Conservation (phyloP, 2,797 vertebrate species). For the Melopsittacus undulatus region DNA sequence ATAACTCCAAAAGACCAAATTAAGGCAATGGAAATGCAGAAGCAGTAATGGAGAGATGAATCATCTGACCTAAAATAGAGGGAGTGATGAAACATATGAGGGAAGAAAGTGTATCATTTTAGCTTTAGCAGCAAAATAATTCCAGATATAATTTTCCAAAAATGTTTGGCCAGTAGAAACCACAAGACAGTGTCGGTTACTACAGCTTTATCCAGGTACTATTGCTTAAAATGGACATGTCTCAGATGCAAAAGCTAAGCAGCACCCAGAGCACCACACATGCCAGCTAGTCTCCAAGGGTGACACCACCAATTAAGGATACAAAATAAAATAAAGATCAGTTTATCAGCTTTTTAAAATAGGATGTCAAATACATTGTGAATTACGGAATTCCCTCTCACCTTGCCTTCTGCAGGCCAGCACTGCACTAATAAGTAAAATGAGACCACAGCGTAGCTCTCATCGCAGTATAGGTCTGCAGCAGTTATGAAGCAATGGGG, state of each 20-base stretch:
- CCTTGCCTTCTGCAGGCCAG: background rate
- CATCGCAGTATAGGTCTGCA: background rate
- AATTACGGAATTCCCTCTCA: background rate
- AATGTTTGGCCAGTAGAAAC: background rate
- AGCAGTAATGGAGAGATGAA: slow-evolving; percentile 59
- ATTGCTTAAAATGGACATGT: background rate
- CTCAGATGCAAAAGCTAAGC: background rate
- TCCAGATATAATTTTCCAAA: background rate
- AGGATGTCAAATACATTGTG: background rate
- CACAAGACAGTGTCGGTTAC: background rate
- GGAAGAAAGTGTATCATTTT: slow-evolving; percentile 56
- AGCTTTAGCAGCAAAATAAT: slow-evolving; percentile 34
- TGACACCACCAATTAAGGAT: background rate
- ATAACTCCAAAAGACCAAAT: slow-evolving; percentile 35
- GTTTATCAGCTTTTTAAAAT: background rate
- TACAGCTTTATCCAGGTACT: background rate
- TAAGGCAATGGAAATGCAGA: slow-evolving; percentile 58
- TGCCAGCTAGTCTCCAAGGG: background rate
- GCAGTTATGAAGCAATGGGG: background rate
- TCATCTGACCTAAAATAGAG: slow-evolving; percentile 64
- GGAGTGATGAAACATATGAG: slow-evolving; percentile 17
- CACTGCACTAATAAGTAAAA: background rate
- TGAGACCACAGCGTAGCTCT: background rate
- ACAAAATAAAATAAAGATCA: background rate
- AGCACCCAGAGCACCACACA: background rate